phyloP scores from a whole-genome alignment of 2,888 invertebrate species.

The Philopedon plagiatum region DNA sequence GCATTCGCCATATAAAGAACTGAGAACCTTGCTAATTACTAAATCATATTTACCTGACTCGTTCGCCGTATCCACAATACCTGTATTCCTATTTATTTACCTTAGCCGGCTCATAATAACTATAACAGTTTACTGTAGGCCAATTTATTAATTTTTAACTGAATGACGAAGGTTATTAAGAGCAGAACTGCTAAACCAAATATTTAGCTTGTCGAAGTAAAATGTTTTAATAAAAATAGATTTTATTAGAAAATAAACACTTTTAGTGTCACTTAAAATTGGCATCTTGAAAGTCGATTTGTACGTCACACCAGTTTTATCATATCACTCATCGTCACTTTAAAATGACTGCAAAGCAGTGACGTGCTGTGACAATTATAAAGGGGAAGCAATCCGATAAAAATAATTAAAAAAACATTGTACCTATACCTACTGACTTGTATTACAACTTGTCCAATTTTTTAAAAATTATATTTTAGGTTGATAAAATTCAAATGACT shows the following conservation, averaged over 20 bases:
- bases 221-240: slow-evolving; percentile 3
- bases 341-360: no score
- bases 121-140: neutral
- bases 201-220: neutral
- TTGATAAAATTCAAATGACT: no score
- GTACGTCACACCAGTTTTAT: no score
- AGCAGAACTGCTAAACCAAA: neutral
- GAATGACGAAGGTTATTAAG: neutral
- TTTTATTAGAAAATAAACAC: neutral
- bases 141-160: neutral
- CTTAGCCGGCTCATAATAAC: neutral
- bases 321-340: no score
- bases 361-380: no score
- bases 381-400: no score
- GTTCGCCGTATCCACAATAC: neutral
- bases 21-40: neutral
- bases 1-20: no score
- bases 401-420: no score
- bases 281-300: no score
- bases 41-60: neutral
- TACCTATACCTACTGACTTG: no score
- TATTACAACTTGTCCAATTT: no score
- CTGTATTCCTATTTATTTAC: neutral
- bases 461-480: no score
- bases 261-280: neutral